Base-by-base conservation (phyloP, 2,113 vertebrate species). In the Porphyrio hochstetteri region DNA sequence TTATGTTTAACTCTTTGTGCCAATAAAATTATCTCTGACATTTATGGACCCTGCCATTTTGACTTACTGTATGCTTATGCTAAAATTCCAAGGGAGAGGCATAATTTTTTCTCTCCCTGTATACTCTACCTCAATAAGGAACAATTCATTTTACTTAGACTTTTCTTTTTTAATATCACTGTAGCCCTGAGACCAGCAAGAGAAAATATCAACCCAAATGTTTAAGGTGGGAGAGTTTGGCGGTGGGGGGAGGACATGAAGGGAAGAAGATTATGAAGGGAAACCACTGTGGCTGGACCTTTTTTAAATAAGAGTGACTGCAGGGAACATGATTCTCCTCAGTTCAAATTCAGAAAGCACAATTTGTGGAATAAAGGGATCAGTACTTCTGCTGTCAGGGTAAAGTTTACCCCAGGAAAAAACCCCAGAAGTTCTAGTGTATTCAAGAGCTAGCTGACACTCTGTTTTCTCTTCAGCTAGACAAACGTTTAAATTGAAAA, bases 1-100 rank as follows among this genome's bases (percentile, higher is more conserved):
- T 91, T 46, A 80, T 56, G 52, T 88, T 96, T 96, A 96, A 96
- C 90, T 96, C 86, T 96, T 92, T 94, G 69, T 76, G 72, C 40
- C 81, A 86, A 75, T 93, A 93, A 94, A 89, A 92, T 79, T 57
- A 8, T 78, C 21, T 46, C 35, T 95, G 89, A 87, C 84, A 92
- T 96, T 97, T 96, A 92, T 61, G 67, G 74, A 79, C 31, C 23
- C 44, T 92, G 80, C 44, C 69, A 72, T 88, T 97, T 96, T 93
- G 65, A 69, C 52, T 94, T 90, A 81, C 36, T 81, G 63, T 92
- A 88, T 86, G 85, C 52, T 96, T 93, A 95, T 94, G 80, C 14
- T 92, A 90, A 96, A 93, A 92, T 72, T 94, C 65, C 57, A 81
- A 64, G 25, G 76, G 88, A 93, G 40, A 92, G 7, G 61, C 17